Evolutionary conservation across 2,888 invertebrate genomes (phyloP).

Genomic region (Fissipunctia ypsillon): DNA sequence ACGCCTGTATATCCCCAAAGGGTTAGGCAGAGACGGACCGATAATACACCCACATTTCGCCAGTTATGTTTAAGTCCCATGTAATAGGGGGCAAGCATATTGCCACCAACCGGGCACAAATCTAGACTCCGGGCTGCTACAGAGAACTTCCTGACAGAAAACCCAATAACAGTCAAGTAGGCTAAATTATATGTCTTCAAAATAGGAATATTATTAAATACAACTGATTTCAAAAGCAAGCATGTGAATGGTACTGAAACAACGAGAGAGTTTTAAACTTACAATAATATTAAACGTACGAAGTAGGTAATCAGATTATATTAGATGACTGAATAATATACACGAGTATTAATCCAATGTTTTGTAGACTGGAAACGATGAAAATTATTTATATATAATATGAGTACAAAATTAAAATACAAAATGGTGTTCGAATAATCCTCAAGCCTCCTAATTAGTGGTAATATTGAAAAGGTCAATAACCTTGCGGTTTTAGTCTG

Average conservation of each 20-base stretch:
- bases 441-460: not conserved
- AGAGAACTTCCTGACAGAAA: too few species aligned
- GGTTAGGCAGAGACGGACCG: too few species aligned
- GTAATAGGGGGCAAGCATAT: too few species aligned
- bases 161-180: too few species aligned
- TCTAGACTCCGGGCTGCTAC: too few species aligned
- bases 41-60: too few species aligned
- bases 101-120: too few species aligned
- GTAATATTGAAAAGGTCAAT: not conserved
- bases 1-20: too few species aligned
- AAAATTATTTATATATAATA: slow-evolving; percentile 11
- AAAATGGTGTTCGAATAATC: not conserved
- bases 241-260: not conserved
- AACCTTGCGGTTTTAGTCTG: not conserved
- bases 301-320: not conserved
- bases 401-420: not conserved
- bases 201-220: not conserved
- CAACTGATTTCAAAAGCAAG: not conserved
- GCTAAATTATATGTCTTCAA: too few species aligned
- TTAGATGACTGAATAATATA: not conserved
- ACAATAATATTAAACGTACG: not conserved
- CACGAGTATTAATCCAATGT: not conserved
- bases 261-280: not conserved
- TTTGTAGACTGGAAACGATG: not conserved
- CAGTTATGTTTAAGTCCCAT: too few species aligned